Percentiles rank a stretch among this genome's conserved stretches.
Conservation (phyloP, 2,113 vertebrate species). For the Callaeas wilsoni region DNA sequence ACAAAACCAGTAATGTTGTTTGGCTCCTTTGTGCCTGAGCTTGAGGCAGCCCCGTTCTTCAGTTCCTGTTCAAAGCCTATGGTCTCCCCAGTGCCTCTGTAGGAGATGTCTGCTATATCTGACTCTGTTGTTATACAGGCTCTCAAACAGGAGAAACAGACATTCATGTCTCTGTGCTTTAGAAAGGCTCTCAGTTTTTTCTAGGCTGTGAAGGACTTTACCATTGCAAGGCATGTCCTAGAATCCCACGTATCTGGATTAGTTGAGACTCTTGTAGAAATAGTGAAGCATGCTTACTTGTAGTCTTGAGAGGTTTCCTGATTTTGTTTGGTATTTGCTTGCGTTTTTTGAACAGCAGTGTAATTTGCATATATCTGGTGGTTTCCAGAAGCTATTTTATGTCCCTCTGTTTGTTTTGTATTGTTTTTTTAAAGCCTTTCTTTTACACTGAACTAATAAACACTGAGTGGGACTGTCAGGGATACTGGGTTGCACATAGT, state of each 20-base stretch:
- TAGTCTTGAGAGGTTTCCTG: neutral
- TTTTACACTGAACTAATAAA: neutral
- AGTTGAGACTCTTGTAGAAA: neutral
- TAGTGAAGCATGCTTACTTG: neutral
- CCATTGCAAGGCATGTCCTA: neutral
- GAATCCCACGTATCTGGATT: neutral
- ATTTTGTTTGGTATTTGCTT: neutral
- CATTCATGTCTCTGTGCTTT: neutral
- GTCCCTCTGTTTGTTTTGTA: neutral
- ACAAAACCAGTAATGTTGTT: neutral
- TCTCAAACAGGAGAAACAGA: rapidly evolving
- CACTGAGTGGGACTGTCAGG: neutral
- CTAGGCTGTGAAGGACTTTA: neutral
- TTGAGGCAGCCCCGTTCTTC: neutral
- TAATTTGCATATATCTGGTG: neutral
- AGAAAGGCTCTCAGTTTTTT: neutral
- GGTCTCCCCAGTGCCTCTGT: neutral
- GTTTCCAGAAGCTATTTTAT: neutral
- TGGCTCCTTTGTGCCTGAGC: neutral
- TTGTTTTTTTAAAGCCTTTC: neutral
- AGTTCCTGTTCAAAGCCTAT: neutral
- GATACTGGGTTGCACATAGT: neutral
- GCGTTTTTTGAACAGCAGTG: neutral
- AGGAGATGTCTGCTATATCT: neutral
- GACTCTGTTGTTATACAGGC: neutral